Conservation (phyloP, 2,113 vertebrate genomes). For the Zootoca vivipara region DNA sequence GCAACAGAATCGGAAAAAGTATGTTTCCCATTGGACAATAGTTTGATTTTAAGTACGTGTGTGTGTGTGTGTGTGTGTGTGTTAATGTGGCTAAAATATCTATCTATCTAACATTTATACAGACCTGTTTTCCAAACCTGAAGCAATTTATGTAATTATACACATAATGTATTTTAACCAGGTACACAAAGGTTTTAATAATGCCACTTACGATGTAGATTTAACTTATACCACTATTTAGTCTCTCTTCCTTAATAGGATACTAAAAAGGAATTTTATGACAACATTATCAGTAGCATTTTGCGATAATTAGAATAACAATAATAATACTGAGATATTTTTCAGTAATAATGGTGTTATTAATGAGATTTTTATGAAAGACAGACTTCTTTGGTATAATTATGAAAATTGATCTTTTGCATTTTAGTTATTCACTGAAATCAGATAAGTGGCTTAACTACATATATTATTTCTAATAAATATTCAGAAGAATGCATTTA, state of each 20-base stretch:
- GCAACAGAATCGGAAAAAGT: conserved; percentile 12
- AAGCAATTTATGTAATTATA: conserved; percentile 75
- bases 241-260: conserved; percentile 81
- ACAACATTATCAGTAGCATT: conserved; percentile 85
- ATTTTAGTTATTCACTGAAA: conserved; percentile 88
- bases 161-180: conserved; percentile 77
- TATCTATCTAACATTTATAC: background rate
- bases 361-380: conserved; percentile 90
- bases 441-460: conserved; percentile 90
- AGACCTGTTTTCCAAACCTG: conserved; percentile 74
- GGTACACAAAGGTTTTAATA: conserved; percentile 76
- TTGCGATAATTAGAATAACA: conserved; percentile 89
- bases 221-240: conserved; percentile 84
- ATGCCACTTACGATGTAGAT: conserved; percentile 78
- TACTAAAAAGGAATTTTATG: conserved; percentile 83
- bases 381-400: conserved; percentile 87
- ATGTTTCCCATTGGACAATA: conserved; percentile 26
- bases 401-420: conserved; percentile 91
- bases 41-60: background rate
- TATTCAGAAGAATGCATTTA: conserved; percentile 91
- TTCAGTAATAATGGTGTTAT: conserved; percentile 87
- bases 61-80: background rate
- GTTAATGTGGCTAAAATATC: conserved; percentile 24
- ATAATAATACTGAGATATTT: conserved; percentile 85
- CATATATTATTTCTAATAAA: conserved; percentile 93